These are phyloP conservation scores for Chalcosyrphus nemorum DNA, from an alignment of 2,888 invertebrate genomes.

Conservation along the genomic window DNA sequence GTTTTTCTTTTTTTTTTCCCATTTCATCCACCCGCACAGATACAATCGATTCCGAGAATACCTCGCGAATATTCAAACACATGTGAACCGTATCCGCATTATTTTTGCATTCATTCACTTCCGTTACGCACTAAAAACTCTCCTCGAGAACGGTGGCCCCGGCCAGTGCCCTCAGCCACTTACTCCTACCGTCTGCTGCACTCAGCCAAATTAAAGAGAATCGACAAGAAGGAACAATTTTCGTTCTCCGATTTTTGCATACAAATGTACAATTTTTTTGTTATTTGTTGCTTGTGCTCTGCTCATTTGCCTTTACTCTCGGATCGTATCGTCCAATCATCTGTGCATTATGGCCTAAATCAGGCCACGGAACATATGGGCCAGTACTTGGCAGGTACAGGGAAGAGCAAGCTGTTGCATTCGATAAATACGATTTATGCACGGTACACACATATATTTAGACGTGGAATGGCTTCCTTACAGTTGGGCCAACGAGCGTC, in stretches of 20 bases:
- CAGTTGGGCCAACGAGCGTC: background rate
- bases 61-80: slow-evolving; percentile 11
- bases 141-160: slow-evolving; percentile 33
- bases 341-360: slow-evolving; percentile 48
- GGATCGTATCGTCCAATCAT: slow-evolving; percentile 8
- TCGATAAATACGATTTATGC: background rate
- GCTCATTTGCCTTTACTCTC: background rate
- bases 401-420: slow-evolving; percentile 10
- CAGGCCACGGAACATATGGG: slow-evolving; percentile 2
- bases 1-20: no score
- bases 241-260: slow-evolving; percentile 8
- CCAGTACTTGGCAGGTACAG: background rate
- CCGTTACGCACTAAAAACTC: slow-evolving; percentile 58
- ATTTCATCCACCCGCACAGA: no score
- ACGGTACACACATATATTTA: background rate
- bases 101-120: slow-evolving; percentile 54
- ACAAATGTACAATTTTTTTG: slow-evolving; percentile 11
- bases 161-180: slow-evolving; percentile 38
- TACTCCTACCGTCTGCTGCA: background rate
- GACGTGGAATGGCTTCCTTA: background rate
- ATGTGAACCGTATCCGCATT: slow-evolving; percentile 26
- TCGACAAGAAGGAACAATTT: background rate
- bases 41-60: slow-evolving; percentile 26
- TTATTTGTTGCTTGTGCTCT: no score
- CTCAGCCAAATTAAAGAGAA: background rate